Evolutionary conservation across 2,888 invertebrate genomes (phyloP).

Genomic region (Cremastinae sp.): DNA sequence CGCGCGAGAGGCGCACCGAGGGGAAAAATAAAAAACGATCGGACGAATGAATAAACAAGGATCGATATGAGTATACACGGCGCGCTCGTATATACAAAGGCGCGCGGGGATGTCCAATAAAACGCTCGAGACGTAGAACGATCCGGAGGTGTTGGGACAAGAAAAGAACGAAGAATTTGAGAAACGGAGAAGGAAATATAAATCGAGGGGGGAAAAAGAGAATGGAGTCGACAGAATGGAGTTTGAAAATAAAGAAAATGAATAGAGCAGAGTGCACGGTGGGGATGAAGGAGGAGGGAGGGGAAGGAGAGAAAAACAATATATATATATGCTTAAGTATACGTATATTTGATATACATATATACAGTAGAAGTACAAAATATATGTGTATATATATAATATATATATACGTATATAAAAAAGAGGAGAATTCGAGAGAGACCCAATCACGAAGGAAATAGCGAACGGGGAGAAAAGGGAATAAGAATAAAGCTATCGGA

Average conservation of each 20-base stretch:
- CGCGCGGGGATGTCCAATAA: background rate
- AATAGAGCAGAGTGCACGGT: too few species aligned
- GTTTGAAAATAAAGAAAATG: constrained; percentile 9
- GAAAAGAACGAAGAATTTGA: constrained; percentile 47
- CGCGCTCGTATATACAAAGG: background rate
- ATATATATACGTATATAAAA: too few species aligned
- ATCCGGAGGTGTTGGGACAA: constrained; percentile 37
- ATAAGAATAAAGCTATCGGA: constrained; percentile 26
- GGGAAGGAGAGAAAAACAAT: constrained; percentile 3
- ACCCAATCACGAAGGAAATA: constrained; percentile 19
- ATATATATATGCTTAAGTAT: too few species aligned
- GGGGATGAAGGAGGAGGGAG: background rate
- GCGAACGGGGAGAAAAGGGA: constrained; percentile 34
- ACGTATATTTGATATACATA: too few species aligned
- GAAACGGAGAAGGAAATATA: constrained; percentile 43
- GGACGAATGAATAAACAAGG: constrained; percentile 42
- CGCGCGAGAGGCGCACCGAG: background rate
- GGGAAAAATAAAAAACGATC: constrained; percentile 37
- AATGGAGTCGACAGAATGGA: constrained; percentile 11
- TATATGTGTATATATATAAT: too few species aligned
- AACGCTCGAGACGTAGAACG: background rate
- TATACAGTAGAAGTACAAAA: too few species aligned
- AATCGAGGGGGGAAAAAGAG: constrained; percentile 27
- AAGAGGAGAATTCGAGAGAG: constrained; percentile 30
- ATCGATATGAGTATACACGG: constrained; percentile 10